Evolutionary conservation across 2,113 vertebrate species (phyloP), one percentile per base, ranked within the genome.

Genomic region (Rhabdornis inornatus): DNA sequence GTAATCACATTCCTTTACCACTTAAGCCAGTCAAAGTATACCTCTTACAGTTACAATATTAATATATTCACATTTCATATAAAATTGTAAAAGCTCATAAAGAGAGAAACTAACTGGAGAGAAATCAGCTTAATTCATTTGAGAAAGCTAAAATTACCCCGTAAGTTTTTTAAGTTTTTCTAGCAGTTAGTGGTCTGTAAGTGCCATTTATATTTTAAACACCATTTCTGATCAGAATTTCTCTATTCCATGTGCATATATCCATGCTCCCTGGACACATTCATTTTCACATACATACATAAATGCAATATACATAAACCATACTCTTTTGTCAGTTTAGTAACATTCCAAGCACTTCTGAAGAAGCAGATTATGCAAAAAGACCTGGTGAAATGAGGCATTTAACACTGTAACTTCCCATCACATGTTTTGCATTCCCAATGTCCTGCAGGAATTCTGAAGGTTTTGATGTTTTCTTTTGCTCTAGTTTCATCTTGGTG

Each of bases 1-100:
- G 86, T 96, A 96, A 96, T 97, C 96, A 94, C 86, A 89, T 84
- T 93, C 57, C 90, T 93, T 94, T 94, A 90, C 92, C 94, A 97
- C 95, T 97, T 97, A 96, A 97, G 76, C 90, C 80, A 97, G 85
- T 96, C 94, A 94, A 94, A 97, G 92, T 94, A 78, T 93, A 94
- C 72, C 28, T 88, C 94, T 94, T 80, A 25, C 49, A 84, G 83
- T 89, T 96, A 94, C 93, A 96, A 96, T 96, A 96, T 96, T 96
- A 96, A 96, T 96, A 87, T 92, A 96, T 96, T 96, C 95, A 93
- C 80, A 79, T 92, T 95, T 89, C 76, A 94, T 1, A 16, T 87
- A 96, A 87, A 92, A 97, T 88, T 96, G 68, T 71, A 83, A 76
- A 83, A 96, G 89, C 86, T 94, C 6, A 24, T 16, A 97, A 72